Evolutionary conservation across 2,113 vertebrate species (phyloP).

Genomic region (Meleagris gallopavo): DNA sequence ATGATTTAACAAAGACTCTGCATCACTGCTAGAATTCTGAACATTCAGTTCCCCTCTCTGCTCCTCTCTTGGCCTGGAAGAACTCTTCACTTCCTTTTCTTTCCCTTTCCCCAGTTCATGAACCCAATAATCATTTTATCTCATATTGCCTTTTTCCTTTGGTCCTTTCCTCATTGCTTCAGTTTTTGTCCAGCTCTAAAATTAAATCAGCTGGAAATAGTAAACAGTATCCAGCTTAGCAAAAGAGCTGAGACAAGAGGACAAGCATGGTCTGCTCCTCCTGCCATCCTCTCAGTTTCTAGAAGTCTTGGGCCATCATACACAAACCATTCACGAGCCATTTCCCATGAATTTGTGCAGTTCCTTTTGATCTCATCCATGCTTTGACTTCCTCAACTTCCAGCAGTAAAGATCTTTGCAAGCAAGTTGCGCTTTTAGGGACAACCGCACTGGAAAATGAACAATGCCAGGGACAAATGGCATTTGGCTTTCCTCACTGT

Average conservation of each 20-base stretch:
- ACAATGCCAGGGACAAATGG: neutral
- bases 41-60: neutral
- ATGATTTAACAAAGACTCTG: neutral
- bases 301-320: neutral
- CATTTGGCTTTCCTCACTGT: neutral
- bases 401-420: neutral
- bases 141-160: neutral
- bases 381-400: neutral
- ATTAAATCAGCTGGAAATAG: neutral
- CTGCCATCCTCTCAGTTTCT: neutral
- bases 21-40: neutral
- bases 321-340: neutral
- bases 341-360: neutral
- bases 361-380: neutral
- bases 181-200: neutral
- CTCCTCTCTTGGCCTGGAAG: neutral
- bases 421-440: neutral
- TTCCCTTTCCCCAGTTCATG: neutral
- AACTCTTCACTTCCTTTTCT: neutral
- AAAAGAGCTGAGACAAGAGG: neutral
- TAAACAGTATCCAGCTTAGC: neutral
- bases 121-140: neutral
- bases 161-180: neutral
- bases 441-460: neutral
- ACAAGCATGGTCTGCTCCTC: neutral